Evolutionary conservation across 2,797 vertebrate genomes (phyloP), one percentile per base, ranked within the genome.

Genomic region (Mormyrus proboscirostris): DNA sequence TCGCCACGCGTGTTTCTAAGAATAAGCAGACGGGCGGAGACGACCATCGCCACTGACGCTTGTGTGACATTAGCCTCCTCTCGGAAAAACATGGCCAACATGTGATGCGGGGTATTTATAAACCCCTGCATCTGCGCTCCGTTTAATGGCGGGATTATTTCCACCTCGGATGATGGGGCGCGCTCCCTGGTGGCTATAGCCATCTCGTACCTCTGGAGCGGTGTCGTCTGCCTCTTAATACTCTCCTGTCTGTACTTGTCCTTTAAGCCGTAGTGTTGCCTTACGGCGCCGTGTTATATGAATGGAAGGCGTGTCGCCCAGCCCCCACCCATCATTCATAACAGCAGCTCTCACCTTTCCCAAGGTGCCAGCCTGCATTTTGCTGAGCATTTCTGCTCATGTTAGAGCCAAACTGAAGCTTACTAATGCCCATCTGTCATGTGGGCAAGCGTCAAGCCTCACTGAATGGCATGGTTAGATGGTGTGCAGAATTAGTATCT

Each of bases 101-200:
- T 90, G 92, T 93, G 92, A 91, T 89, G 62, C 55, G 16, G 22
- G 76, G 87, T 91, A 89, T 92, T 90, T 92, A 89, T 91, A 90
- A 90, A 90, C 90, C 90, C 33, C 19, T 49, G 91, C 91, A 89
- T 93, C 90, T 88, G 89, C 62, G 79, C 65, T 86, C 0, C 69
- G 57, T 89, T 87, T 93, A 91, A 92, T 93, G 91, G 92, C 92
- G 91, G 90, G 91, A 89, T 85, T 83, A 86, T 91, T 91, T 92
- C 90, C 90, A 91, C 57, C 57, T 88, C 76, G 90, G 88, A 33
- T 73, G 87, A 90, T 84, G 33, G 62, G 62, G 10, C 53, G 85
- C 90, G 79, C 53, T 33, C 14, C 33, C 51, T 44, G n/a, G 47
- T n/a, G 5, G 65, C 49, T 19, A 57, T 25, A 2, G 57, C 16